Evolutionary conservation across 2,113 vertebrate genomes (phyloP), one percentile per base, ranked within the genome.

Genomic region (Platysteira castanea): DNA sequence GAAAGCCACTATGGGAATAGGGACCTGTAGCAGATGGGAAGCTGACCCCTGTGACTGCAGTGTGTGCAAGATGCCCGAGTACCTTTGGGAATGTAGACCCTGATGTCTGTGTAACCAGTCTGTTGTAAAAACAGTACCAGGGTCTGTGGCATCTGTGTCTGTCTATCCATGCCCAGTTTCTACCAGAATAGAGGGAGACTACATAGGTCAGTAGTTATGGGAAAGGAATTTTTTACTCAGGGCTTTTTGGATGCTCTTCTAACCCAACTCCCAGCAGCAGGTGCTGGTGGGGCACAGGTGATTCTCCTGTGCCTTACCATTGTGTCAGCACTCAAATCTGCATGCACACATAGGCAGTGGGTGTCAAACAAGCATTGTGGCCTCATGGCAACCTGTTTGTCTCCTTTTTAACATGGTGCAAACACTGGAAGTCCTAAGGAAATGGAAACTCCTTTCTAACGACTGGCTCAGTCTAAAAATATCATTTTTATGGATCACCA

Each of bases 281-380:
- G 31, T 84, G 49, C 42, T 42, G 31, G 35, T 42, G 33, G 24
- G 56, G 56, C 31, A 37, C 35, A 42, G 35, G 37, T 44, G 27
- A 42, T 68, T 77, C 4, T 63, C n/a, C 80, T 63, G 33, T n/a
- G 33, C 31, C 50, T 87, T 56, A 8, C 33, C 56, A 9, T 44
- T 69, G 23, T 85, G 86, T 64, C 71, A 69, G 59, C 15, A 57
- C 70, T 91, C 64, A 41, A 18, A 22, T 20, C 52, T 3, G 3
- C 19, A 2, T 13, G 15, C 28, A 5, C 2, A 7, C 31, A 15
- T 6, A 50, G 81, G 46, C 49, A 69, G 75, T 4, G n/a, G 17
- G 30, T 56, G 49, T 57, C 31, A 54, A 49, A 81, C 19, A 71
- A 37, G 18, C 20, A 37, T 0, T 23, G 35, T 0, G 0, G 44